These are phyloP conservation scores for Rhorus exstirpatorius DNA, from an alignment of 2,888 invertebrate species.

Conservation along the genomic window DNA sequence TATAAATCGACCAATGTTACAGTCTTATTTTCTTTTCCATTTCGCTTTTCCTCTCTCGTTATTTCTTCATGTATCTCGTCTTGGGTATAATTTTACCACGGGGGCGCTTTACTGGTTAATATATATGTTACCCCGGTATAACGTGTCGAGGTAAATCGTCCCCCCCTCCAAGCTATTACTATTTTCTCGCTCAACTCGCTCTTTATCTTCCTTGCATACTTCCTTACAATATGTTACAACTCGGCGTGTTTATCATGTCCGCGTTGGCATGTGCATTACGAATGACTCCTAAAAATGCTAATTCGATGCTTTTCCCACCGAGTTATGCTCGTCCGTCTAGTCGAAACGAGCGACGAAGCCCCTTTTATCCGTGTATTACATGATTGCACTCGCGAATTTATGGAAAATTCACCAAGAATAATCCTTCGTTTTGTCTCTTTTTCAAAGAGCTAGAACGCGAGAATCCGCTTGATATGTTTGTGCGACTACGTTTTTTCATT, in stretches of 20 bases:
- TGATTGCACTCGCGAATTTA: too few relatives aligned
- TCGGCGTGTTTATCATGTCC: conserved; percentile 30
- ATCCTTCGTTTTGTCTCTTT: too few relatives aligned
- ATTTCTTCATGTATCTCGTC: too few relatives aligned
- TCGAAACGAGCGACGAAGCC: conserved; percentile 39
- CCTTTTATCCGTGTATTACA: conserved; percentile 6
- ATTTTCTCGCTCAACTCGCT: conserved; percentile 19
- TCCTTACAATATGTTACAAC: conserved; percentile 32
- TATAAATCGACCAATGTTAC: conserved; percentile 26
- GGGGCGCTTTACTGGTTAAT: conserved; percentile 40
- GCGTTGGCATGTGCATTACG: conserved; percentile 57
- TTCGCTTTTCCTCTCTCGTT: conserved; percentile 19
- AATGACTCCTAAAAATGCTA: conserved; percentile 74
- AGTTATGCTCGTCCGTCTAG: conserved; percentile 31
- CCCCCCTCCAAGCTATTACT: conserved; percentile 12
- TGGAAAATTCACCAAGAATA: too few relatives aligned
- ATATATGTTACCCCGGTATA: conserved; percentile 40
- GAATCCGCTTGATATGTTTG: too few relatives aligned
- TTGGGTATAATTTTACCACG: conserved; percentile 8
- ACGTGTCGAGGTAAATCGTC: conserved; percentile 25
- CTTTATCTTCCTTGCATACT: conserved; percentile 8
- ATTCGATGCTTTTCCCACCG: conserved; percentile 70
- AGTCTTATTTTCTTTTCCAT: neutral
- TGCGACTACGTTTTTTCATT: too few relatives aligned
- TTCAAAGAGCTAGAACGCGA: too few relatives aligned